Evolutionary conservation across 2,113 vertebrate species (phyloP).

Genomic region (Lepidothrix coronata): DNA sequence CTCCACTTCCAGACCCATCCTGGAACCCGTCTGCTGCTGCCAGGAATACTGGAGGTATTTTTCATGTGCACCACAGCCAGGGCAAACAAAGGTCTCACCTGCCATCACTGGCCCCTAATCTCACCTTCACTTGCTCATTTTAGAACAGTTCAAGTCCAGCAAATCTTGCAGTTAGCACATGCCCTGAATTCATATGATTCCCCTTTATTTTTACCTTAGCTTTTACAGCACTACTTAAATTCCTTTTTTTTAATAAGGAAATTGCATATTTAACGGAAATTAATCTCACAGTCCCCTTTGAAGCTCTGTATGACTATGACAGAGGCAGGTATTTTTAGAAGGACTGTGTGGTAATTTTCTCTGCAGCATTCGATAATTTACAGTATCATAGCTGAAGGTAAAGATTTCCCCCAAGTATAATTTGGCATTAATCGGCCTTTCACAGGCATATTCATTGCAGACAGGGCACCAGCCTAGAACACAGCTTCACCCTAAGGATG

Average conservation of each 20-base stretch:
- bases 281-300: constrained; percentile 46
- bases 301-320: constrained; percentile 22
- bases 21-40: accelerated
- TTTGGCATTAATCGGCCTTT: constrained; percentile 62
- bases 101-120: not conserved
- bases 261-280: constrained; percentile 62
- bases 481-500: constrained; percentile 20
- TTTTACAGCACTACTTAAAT: constrained; percentile 40
- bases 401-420: constrained; percentile 61
- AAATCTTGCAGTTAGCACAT: not conserved
- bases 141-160: not conserved
- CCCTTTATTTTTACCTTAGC: not conserved
- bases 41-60: not conserved
- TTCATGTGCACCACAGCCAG: not conserved
- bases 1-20: not conserved
- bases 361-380: constrained; percentile 48
- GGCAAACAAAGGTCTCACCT: not conserved
- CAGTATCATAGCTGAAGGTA: constrained; percentile 47
- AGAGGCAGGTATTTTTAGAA: constrained; percentile 55
- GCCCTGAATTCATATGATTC: not conserved
- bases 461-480: constrained; percentile 50
- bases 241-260: constrained; percentile 23
- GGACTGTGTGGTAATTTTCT: constrained; percentile 1
- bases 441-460: constrained; percentile 59
- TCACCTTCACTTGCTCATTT: not conserved